Percentiles rank a stretch among this genome's conserved stretches.
These are phyloP conservation scores for Sipha maydis DNA, from an alignment of 2,888 invertebrate genomes.

Conservation along the genomic window DNA sequence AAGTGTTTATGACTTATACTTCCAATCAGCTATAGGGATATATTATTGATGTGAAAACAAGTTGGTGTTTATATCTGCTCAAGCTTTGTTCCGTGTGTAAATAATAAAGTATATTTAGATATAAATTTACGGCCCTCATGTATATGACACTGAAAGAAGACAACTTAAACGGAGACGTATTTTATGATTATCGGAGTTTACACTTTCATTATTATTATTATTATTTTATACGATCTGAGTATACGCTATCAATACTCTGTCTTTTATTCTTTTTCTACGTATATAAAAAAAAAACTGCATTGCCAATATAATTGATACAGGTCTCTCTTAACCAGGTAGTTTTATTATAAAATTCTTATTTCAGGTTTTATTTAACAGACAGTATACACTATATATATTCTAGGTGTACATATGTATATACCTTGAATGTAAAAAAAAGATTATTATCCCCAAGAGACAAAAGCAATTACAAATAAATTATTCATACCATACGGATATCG, in stretches of 20 bases:
- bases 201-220: constrained; percentile 28
- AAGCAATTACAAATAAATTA: constrained; percentile 2
- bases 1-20: too few species aligned
- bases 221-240: background rate
- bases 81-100: background rate
- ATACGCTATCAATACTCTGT: background rate
- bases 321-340: constrained; percentile 22
- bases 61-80: background rate
- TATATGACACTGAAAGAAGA: background rate
- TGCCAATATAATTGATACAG: constrained; percentile 23
- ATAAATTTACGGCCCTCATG: background rate
- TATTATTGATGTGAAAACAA: too few species aligned
- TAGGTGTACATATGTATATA: background rate
- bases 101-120: background rate
- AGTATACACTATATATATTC: background rate
- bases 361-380: constrained; percentile 36
- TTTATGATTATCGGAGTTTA: constrained; percentile 22
- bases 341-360: constrained; percentile 46
- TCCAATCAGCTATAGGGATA: too few species aligned
- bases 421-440: background rate
- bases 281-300: constrained; percentile 20
- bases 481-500: background rate
- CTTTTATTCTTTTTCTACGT: constrained; percentile 9
- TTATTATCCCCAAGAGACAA: background rate
- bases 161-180: constrained; percentile 13